These are phyloP conservation scores for Pituophis catenifer DNA, from an alignment of 2,113 vertebrate species.

Conservation along the genomic window DNA sequence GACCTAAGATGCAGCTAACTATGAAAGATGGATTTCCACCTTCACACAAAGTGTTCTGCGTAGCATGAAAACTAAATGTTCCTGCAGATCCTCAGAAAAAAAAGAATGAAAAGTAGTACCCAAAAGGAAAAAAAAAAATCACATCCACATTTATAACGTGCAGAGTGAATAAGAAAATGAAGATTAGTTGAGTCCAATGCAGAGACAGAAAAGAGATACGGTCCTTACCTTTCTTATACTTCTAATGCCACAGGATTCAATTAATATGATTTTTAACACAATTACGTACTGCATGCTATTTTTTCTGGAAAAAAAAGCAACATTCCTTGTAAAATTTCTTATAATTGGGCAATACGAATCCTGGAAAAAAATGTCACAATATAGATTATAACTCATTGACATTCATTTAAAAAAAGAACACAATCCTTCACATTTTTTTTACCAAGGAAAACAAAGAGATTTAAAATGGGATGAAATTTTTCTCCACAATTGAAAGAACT, in stretches of 20 bases:
- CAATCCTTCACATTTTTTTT: background rate
- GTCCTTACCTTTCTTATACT: accelerated
- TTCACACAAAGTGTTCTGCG: conserved; percentile 18
- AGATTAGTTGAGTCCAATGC: background rate
- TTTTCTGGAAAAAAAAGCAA: background rate
- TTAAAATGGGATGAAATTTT: background rate
- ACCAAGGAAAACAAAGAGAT: background rate
- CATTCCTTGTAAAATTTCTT: background rate
- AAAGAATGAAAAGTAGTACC: background rate
- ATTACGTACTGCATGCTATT: background rate
- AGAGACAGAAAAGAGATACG: background rate
- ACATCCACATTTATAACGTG: background rate
- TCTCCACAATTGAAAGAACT: background rate
- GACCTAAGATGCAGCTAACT: conserved; percentile 55
- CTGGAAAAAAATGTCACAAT: background rate
- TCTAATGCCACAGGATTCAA: background rate
- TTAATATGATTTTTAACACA: background rate
- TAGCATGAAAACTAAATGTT: conserved; percentile 47
- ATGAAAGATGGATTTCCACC: conserved; percentile 58
- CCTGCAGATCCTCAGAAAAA: background rate
- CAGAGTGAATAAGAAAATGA: background rate
- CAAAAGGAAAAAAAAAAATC: background rate
- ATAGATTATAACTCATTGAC: background rate
- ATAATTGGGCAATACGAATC: background rate
- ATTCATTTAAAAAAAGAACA: background rate